Base-by-base conservation (phyloP, 1,140 invertebrate genomes). In the Lethrus apterus region DNA sequence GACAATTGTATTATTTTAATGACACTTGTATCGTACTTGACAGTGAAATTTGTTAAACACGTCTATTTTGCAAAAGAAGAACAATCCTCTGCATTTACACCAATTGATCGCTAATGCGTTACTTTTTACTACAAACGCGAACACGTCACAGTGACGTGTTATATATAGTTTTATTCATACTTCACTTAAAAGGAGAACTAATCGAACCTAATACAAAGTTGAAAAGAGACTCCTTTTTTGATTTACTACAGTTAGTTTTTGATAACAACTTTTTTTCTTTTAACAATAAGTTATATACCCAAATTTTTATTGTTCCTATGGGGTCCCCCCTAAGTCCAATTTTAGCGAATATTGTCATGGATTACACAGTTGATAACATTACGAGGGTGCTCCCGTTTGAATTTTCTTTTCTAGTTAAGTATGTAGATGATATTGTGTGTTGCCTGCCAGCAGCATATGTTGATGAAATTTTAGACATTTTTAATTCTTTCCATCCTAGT, bases 281-380 rank as follows among this genome's bases (percentile, higher is more conserved):
- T n/a, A n/a, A n/a, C n/a, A n/a, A n/a, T n/a, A n/a, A n/a, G n/a
- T n/a, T n/a, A n/a, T n/a, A n/a, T n/a, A n/a, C n/a, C n/a, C 32
- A 33, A 7, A 2, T 33, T 13, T 33, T 13, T 33, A 15, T 11
- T 33, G 11, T 33, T 8, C 32, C 32, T 15, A 13, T 2, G 32
- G 32, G 24, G 5, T 14, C 8, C 17, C 32, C 2, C 32, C 32
- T 33, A 3, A 33, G n/a, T 15, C 32, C 32, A 7, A 33, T 33
- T 10, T 15, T 33, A 14, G 32, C 32, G 11, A 33, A 33, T 15
- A 33, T 33, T 15, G 17, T 33, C 14, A 33, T 33, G 32, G 32
- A 33, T 15, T 33, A 33, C 13, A 33, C 17, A 9, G 8, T 33
- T 14, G 32, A 33, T 33, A 33, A 33, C 17, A 15, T 33, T 8